These are phyloP conservation scores for Calliopsis andreniformis DNA, from an alignment of 1,140 invertebrate species.

Conservation along the genomic window DNA sequence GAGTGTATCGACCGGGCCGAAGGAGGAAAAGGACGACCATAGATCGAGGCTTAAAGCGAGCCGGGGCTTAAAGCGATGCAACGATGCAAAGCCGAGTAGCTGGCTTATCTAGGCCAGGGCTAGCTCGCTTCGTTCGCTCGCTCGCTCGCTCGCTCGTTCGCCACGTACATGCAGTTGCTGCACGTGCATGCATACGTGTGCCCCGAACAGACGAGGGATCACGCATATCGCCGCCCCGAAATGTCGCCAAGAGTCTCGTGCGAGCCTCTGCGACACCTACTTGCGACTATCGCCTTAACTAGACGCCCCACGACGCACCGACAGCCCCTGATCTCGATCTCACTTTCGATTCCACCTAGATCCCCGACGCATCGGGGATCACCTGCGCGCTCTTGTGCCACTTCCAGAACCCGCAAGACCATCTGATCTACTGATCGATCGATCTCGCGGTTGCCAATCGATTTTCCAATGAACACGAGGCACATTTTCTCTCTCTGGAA, in stretches of 20 bases:
- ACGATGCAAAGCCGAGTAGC: conserved; percentile 63
- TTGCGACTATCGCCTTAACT: conserved; percentile 52
- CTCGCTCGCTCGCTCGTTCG: conserved; percentile 4
- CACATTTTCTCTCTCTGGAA: too few relatives aligned
- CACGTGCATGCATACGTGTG: conserved; percentile 29
- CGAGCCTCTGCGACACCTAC: background rate
- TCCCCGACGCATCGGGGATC: conserved; percentile 1
- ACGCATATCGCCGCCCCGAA: background rate
- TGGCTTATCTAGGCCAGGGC: conserved; percentile 77
- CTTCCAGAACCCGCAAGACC: conserved; percentile 34
- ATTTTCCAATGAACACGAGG: too few relatives aligned
- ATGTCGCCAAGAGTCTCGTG: conserved; percentile 26
- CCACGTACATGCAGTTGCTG: conserved; percentile 42
- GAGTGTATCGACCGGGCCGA: background rate
- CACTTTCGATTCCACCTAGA: conserved; percentile 55
- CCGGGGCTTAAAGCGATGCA: conserved; percentile 62
- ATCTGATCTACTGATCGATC: background rate
- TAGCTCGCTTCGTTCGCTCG: conserved; percentile 65
- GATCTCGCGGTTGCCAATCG: too few relatives aligned
- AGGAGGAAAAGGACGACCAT: conserved; percentile 38
- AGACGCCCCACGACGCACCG: background rate
- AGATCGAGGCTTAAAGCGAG: conserved; percentile 47
- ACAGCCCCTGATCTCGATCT: conserved; percentile 48
- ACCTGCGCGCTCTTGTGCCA: conserved; percentile 32
- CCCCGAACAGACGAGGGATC: background rate